Evolutionary conservation across 2,797 vertebrate species (phyloP).

Genomic region (Helicolenus hilgendorfi): DNA sequence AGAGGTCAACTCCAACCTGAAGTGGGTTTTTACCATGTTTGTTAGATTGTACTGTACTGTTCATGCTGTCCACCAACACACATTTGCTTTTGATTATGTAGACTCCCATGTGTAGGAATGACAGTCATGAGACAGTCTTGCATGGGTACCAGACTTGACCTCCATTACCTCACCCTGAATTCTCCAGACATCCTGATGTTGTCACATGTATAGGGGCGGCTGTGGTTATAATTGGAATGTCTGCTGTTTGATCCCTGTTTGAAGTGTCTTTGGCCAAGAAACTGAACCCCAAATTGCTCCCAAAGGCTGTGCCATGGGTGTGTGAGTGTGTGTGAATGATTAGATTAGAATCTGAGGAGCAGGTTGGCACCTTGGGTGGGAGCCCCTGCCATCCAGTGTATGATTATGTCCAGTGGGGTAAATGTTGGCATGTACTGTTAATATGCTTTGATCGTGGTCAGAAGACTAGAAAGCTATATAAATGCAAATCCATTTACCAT

Average conservation of each 20-base stretch:
- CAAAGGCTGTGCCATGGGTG: background rate
- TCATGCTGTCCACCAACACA: background rate
- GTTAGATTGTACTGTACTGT: background rate
- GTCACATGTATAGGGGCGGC: background rate
- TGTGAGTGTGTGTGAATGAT: background rate
- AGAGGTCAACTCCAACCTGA: background rate
- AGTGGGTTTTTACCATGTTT: background rate
- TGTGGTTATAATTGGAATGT: background rate
- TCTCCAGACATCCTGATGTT: conserved; percentile 6
- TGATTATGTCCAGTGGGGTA: too few species aligned
- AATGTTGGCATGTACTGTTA: too few species aligned
- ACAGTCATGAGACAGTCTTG: conserved; percentile 35
- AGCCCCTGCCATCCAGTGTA: too few species aligned
- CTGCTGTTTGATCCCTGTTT: background rate
- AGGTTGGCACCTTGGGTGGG: too few species aligned
- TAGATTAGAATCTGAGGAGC: too few species aligned
- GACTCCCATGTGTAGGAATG: background rate
- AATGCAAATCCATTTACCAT: too few species aligned
- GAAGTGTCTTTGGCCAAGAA: background rate
- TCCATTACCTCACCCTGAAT: background rate
- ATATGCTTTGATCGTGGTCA: background rate
- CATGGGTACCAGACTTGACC: background rate
- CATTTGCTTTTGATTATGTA: background rate
- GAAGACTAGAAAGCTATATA: background rate
- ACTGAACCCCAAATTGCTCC: background rate